These are phyloP conservation scores for Sorex fumeus DNA, from an alignment of 2,113 vertebrate species.

Conservation along the genomic window DNA sequence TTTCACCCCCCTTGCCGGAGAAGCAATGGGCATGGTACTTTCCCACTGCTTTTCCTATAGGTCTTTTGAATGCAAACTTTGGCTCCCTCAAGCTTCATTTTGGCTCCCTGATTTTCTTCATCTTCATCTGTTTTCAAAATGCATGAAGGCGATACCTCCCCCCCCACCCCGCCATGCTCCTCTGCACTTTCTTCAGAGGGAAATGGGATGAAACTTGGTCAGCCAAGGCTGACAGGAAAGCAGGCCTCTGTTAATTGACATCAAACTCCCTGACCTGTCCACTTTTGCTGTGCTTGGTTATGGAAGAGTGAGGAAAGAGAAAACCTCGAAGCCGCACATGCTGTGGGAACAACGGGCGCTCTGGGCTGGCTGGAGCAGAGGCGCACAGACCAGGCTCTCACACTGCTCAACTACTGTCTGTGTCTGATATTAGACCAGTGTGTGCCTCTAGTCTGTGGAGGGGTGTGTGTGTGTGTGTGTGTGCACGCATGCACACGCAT, in stretches of 20 bases:
- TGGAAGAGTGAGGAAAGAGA: background rate
- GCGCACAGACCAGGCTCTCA: background rate
- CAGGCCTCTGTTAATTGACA: conserved; percentile 45
- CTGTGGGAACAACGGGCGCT: too few species aligned
- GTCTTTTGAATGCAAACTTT: conserved; percentile 45
- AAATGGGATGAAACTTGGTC: conserved; percentile 52
- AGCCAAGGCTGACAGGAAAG: conserved; percentile 59
- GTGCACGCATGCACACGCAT: background rate
- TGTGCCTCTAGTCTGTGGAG: background rate
- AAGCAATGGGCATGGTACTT: conserved; percentile 57
- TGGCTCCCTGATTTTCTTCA: background rate
- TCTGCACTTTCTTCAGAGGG: background rate
- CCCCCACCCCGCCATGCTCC: too few species aligned
- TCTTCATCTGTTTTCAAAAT: conserved; percentile 54
- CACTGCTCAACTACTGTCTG: background rate
- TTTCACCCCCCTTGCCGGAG: background rate
- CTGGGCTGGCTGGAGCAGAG: too few species aligned
- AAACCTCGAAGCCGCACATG: too few species aligned
- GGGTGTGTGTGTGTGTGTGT: too few species aligned
- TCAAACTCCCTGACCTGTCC: conserved; percentile 32
- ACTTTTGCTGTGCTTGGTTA: conserved; percentile 48
- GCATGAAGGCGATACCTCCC: background rate
- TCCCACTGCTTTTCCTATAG: conserved; percentile 34
- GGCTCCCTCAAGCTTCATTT: background rate
- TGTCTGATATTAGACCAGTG: background rate